These are phyloP conservation scores for Cossypha dichroa DNA, from an alignment of 2,797 vertebrate genomes.

Conservation along the genomic window DNA sequence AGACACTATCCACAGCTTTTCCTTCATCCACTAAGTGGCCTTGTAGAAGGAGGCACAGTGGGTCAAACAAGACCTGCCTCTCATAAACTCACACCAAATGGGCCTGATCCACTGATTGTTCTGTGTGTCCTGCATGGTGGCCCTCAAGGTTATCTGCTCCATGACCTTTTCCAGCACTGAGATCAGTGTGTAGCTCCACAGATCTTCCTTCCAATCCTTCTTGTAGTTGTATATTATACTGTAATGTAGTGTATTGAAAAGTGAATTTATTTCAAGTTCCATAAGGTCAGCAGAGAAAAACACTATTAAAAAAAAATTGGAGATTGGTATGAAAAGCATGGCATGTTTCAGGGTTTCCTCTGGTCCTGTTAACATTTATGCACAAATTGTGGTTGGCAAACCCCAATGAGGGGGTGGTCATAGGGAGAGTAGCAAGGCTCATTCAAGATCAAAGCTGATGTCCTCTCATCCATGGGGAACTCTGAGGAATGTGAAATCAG, in stretches of 20 bases:
- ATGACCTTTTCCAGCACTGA: background rate
- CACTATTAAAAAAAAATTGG: background rate
- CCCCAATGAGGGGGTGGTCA: background rate
- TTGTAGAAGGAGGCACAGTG: background rate
- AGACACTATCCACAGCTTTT: background rate
- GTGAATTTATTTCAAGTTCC: background rate
- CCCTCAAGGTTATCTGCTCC: background rate
- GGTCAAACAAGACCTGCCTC: background rate
- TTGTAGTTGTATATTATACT: background rate
- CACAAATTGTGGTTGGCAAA: background rate
- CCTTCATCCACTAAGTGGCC: background rate
- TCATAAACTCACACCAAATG: background rate
- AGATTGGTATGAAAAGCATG: background rate
- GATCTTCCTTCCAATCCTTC: background rate
- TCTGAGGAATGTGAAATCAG: background rate
- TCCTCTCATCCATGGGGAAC: background rate
- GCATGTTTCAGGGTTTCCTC: background rate
- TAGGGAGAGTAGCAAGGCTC: background rate
- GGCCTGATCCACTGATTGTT: too few relatives aligned
- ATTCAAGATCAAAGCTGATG: background rate
- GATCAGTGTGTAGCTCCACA: background rate
- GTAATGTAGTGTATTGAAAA: background rate
- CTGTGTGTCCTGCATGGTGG: accelerated
- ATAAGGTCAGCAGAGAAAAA: background rate
- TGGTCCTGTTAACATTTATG: background rate